Conservation (phyloP, 2,888 invertebrate genomes). For the Ecliptopera silaceata region DNA sequence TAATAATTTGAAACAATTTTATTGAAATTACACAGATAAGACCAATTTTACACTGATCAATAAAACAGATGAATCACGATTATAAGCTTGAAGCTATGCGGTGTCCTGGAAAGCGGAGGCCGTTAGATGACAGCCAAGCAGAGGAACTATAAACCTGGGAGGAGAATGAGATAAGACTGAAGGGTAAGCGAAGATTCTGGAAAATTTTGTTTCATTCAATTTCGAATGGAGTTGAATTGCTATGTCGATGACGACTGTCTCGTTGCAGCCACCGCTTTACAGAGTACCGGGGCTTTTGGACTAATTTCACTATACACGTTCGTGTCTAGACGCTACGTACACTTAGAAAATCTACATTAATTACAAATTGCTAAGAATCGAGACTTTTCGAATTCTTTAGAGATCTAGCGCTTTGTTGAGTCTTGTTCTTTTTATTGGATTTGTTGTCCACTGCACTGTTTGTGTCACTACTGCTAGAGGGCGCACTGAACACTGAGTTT, state of each 20-base stretch:
- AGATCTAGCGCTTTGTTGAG: constrained; percentile 61
- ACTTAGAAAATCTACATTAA: constrained; percentile 82
- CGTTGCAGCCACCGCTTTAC: neutral
- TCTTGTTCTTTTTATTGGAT: constrained; percentile 62
- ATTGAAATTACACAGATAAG: constrained; percentile 51
- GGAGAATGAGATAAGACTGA: neutral
- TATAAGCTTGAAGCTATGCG: constrained; percentile 62
- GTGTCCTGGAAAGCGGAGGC: constrained; percentile 1
- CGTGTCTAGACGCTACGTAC: constrained; percentile 65
- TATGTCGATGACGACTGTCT: neutral
- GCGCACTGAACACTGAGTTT: constrained; percentile 63
- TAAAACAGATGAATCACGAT: constrained; percentile 61
- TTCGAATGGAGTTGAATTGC: neutral
- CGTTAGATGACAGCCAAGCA: neutral
- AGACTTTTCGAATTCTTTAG: constrained; percentile 78
- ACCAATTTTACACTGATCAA: constrained; percentile 62
- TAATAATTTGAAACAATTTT: constrained; percentile 37
- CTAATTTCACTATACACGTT: constrained; percentile 70
- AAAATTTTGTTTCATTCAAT: neutral
- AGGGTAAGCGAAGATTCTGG: neutral
- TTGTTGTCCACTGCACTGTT: constrained; percentile 58
- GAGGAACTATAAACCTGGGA: neutral
- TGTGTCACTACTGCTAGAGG: constrained; percentile 51
- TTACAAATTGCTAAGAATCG: constrained; percentile 78
- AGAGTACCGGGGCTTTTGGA: constrained; percentile 43